Conservation (phyloP, 1,140 invertebrate species). For the Drosophila mojavensis region DNA sequence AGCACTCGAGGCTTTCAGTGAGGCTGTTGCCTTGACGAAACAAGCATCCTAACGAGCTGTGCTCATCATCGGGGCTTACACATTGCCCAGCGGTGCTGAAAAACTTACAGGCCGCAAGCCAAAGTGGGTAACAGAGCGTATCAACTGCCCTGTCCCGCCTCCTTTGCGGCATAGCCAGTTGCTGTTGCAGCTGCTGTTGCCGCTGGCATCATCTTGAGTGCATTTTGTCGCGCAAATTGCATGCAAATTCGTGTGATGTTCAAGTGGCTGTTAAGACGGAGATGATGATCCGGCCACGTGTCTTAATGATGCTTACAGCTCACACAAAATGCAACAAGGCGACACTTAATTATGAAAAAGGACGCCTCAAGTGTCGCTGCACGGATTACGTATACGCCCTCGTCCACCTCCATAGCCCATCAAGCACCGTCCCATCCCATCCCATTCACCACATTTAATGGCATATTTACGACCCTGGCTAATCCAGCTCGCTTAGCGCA, state of each 20-base stretch:
- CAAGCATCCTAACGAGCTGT: conserved; percentile 53
- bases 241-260: conserved; percentile 75
- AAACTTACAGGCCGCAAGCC: conserved; percentile 46
- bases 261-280: conserved; percentile 73
- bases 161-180: conserved; percentile 44
- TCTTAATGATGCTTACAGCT: conserved; percentile 73
- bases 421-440: too few relatives aligned
- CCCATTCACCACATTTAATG: conserved; percentile 27
- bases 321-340: conserved; percentile 48
- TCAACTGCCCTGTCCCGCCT: neutral
- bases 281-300: conserved; percentile 60
- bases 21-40: conserved; percentile 41
- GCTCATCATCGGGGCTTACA: conserved; percentile 41
- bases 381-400: conserved; percentile 45
- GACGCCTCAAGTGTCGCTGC: conserved; percentile 57
- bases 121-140: conserved; percentile 55
- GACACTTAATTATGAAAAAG: conserved; percentile 77
- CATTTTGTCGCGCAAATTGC: conserved; percentile 72
- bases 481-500: conserved; percentile 71
- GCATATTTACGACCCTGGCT: conserved; percentile 62
- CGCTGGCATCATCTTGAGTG: conserved; percentile 17
- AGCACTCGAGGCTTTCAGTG: conserved; percentile 24
- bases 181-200: conserved; percentile 28
- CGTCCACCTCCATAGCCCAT: neutral
- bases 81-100: conserved; percentile 41